phyloP scores from a whole-genome alignment of 2,113 vertebrate genomes.

The Platichthys flesus region DNA sequence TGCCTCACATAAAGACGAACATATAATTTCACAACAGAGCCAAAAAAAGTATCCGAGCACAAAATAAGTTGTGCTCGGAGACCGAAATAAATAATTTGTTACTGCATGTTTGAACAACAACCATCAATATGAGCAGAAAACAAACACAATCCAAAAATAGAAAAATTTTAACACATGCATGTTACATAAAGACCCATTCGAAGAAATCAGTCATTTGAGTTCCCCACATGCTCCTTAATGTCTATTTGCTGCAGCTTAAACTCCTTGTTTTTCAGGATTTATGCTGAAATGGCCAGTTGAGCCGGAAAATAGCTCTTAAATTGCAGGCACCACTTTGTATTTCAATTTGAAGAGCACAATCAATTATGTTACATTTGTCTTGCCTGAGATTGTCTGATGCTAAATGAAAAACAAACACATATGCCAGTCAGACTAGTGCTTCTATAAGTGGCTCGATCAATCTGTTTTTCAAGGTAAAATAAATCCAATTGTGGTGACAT shows the following conservation, averaged over 20 bases:
- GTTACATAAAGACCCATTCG: conserved; percentile 63
- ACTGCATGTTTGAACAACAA: conserved; percentile 22
- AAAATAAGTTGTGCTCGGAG: neutral
- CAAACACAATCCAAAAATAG: neutral
- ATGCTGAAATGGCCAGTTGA: conserved; percentile 41
- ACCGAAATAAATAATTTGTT: neutral
- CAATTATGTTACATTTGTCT: conserved; percentile 73
- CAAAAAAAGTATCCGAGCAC: too few relatives aligned
- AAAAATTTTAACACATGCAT: conserved; percentile 12
- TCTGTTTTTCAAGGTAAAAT: conserved; percentile 58
- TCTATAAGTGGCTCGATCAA: conserved; percentile 69
- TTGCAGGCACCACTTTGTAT: conserved; percentile 69
- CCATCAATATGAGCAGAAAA: neutral
- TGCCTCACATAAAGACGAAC: too few relatives aligned
- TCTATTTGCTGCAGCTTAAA: conserved; percentile 51
- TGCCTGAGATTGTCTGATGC: conserved; percentile 48
- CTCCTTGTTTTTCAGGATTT: conserved; percentile 62
- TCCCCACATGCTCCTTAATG: conserved; percentile 26
- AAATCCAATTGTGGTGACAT: conserved; percentile 36
- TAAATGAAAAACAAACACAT: conserved; percentile 73
- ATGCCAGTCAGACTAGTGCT: conserved; percentile 35
- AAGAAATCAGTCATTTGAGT: conserved; percentile 41
- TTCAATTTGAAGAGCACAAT: conserved; percentile 74
- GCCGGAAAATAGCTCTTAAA: conserved; percentile 68
- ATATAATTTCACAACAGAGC: too few relatives aligned